These are phyloP conservation scores for Phrynosoma platyrhinos DNA, from an alignment of 2,113 vertebrate species.

Conservation along the genomic window DNA sequence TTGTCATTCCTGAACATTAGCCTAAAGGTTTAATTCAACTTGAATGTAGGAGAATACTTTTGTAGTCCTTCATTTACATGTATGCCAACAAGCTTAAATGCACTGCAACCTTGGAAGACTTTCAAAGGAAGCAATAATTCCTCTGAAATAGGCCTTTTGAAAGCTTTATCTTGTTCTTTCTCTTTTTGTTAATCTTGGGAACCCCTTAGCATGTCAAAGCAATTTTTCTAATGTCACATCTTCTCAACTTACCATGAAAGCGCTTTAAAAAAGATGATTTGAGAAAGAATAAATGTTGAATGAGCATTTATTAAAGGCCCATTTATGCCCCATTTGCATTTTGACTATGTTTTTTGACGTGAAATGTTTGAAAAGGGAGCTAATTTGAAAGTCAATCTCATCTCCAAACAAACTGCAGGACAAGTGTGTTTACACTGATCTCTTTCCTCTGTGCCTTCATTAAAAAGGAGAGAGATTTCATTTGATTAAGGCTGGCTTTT, in stretches of 20 bases:
- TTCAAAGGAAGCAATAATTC: conserved; percentile 99
- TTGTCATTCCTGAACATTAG: conserved; percentile 66
- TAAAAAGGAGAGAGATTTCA: conserved; percentile 64
- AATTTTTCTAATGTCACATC: conserved; percentile 99
- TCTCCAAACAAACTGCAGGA: conserved; percentile 72
- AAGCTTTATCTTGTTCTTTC: conserved; percentile 99
- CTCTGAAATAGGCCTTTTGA: conserved; percentile 98
- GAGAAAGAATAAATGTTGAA: conserved; percentile 90
- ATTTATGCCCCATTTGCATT: conserved; percentile 84
- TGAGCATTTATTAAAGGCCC: conserved; percentile 84
- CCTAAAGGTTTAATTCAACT: conserved; percentile 85
- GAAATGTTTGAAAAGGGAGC: conserved; percentile 73
- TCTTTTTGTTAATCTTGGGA: conserved; percentile 96
- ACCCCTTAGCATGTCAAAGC: conserved; percentile 96
- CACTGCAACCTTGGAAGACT: conserved; percentile 97
- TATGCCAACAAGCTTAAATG: conserved; percentile 98
- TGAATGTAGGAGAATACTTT: conserved; percentile 88
- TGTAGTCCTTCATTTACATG: conserved; percentile 96
- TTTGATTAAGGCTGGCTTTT: conserved; percentile 68
- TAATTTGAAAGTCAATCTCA: conserved; percentile 80
- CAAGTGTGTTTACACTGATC: conserved; percentile 74
- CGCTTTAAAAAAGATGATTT: conserved; percentile 91
- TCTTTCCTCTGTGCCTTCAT: conserved; percentile 70
- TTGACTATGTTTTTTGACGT: conserved; percentile 77
- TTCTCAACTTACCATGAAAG: conserved; percentile 97